A percentile compares a stretch with the other conserved stretches of the same genome.
These are phyloP conservation scores for Tympanoctomys barrerae DNA, from an alignment of 2,797 vertebrate genomes.

Conservation along the genomic window DNA sequence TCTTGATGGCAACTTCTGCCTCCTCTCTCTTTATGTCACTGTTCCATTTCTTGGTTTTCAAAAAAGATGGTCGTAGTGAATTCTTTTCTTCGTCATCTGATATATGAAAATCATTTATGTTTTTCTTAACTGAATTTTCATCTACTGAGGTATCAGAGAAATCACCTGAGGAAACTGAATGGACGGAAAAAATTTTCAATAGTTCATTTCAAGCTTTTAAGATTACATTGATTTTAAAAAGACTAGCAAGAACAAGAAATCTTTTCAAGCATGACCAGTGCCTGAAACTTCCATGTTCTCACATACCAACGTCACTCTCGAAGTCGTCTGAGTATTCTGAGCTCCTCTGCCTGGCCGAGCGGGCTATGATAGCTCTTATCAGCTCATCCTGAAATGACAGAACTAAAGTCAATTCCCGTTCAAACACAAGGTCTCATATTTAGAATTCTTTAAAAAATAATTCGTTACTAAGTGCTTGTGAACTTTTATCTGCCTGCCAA, in stretches of 20 bases:
- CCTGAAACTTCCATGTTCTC: background rate
- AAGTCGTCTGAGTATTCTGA: constrained; percentile 91
- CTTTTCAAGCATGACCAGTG: background rate
- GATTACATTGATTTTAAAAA: background rate
- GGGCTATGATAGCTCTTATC: constrained; percentile 90
- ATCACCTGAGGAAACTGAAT: constrained; percentile 80
- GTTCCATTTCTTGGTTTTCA: constrained; percentile 87
- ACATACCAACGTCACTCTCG: constrained; percentile 90
- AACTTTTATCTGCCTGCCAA: background rate
- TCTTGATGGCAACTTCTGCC: background rate
- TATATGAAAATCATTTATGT: constrained; percentile 88
- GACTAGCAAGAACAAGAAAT: background rate
- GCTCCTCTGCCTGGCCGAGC: constrained; percentile 86
- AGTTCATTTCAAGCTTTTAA: background rate
- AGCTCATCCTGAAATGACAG: constrained; percentile 91
- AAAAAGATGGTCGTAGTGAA: constrained; percentile 89
- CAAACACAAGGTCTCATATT: background rate
- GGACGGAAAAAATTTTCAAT: constrained; percentile 49
- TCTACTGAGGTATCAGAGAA: constrained; percentile 78
- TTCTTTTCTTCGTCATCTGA: constrained; percentile 89
- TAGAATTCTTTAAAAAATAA: constrained; percentile 44
- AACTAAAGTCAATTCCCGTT: constrained; percentile 57
- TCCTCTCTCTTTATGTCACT: constrained; percentile 10
- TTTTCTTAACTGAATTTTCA: constrained; percentile 84
- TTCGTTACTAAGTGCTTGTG: constrained; percentile 24